Conservation (phyloP, 2,797 vertebrate genomes). For the Acrossocheilus fasciatus region DNA sequence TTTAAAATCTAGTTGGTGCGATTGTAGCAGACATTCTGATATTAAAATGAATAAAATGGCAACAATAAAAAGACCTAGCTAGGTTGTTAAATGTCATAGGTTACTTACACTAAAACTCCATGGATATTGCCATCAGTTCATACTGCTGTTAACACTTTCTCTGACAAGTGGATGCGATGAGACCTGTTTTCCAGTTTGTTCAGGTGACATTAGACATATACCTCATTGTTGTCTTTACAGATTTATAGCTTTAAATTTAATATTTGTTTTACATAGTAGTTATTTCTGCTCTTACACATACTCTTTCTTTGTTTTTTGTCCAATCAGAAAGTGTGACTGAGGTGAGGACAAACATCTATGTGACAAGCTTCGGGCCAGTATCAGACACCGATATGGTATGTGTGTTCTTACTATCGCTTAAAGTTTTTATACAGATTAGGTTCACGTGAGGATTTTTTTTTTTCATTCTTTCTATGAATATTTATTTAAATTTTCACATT, state of each 20-base stretch:
- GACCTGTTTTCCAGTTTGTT: not conserved
- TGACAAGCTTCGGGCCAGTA: conserved; percentile 97
- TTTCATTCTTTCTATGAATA: not conserved
- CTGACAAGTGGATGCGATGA: not conserved
- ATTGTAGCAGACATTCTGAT: not conserved
- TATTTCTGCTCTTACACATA: not conserved
- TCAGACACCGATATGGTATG: conserved; percentile 99
- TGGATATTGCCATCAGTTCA: not conserved
- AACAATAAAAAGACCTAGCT: not conserved
- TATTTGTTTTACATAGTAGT: not conserved
- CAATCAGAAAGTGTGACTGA: conserved; percentile 92
- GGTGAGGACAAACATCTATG: conserved; percentile 98
- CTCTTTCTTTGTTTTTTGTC: conserved; percentile 57
- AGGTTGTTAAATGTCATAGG: not conserved
- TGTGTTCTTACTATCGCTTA: conserved; percentile 42
- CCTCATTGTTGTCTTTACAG: not conserved
- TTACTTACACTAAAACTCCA: not conserved
- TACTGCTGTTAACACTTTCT: not conserved
- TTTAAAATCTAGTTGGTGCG: not conserved
- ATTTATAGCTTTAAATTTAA: not conserved
- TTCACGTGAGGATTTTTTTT: not conserved
- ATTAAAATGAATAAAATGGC: not conserved
- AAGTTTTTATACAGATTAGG: not conserved
- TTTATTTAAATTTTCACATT: not conserved
- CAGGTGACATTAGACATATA: not conserved